phyloP scores from a whole-genome alignment of 2,888 invertebrate species.

The Lycaena phlaeas region DNA sequence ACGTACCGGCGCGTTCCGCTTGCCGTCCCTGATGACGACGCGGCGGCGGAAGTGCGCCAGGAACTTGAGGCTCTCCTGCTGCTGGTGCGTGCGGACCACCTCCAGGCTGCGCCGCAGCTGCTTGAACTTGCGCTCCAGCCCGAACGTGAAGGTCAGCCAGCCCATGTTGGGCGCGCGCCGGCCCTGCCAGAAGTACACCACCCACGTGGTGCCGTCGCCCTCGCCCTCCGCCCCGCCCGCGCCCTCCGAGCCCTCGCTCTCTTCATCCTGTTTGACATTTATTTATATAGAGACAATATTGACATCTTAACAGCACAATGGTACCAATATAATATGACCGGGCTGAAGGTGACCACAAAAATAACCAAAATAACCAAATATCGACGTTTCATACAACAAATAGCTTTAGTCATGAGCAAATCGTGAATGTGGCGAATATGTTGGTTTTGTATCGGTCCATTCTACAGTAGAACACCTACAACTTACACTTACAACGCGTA shows the following conservation, averaged over 20 bases:
- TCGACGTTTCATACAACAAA: too few species aligned
- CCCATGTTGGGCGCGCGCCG: conserved; percentile 98
- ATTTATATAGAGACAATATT: too few species aligned
- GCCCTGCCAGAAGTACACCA: conserved; percentile 99
- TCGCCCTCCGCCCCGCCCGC: conserved; percentile 62
- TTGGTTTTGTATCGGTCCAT: too few species aligned
- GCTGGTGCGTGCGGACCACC: conserved; percentile 96
- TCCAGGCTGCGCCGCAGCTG: conserved; percentile 72
- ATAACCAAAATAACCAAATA: too few species aligned
- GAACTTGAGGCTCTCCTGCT: conserved; percentile 98
- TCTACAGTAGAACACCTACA: too few species aligned
- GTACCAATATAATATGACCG: too few species aligned
- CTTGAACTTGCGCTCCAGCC: conserved; percentile 71
- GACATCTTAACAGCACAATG: too few species aligned
- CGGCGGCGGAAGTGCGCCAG: conserved; percentile 95
- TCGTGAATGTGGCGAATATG: too few species aligned
- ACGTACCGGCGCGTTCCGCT: conserved; percentile 73
- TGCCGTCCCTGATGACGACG: conserved; percentile 93
- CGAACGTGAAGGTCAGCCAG: conserved; percentile 99
- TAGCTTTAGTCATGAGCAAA: too few species aligned
- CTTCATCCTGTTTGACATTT: too few species aligned
- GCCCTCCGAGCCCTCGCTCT: conserved; percentile 58
- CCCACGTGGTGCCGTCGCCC: conserved; percentile 77
- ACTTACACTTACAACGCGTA: too few species aligned
- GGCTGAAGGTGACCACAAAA: too few species aligned